Conservation (phyloP, 2,113 vertebrate species). For the Muntiacus muntjak region DNA sequence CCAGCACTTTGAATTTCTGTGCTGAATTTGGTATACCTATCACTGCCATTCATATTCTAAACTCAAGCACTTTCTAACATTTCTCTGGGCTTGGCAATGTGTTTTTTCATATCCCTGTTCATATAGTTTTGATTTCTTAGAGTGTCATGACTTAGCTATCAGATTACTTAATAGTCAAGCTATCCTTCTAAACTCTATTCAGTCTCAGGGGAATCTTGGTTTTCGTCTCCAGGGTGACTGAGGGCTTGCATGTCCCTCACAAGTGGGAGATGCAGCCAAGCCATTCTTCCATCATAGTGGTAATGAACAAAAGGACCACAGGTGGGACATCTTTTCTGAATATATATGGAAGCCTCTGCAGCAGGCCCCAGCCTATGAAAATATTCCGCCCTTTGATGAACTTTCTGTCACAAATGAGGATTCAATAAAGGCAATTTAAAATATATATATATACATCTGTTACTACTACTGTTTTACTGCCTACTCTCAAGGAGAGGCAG, state of each 20-base stretch:
- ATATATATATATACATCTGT: not conserved
- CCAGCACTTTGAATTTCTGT: not conserved
- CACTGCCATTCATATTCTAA: not conserved
- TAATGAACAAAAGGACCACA: not conserved
- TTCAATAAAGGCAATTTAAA: not conserved
- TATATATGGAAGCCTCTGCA: accelerated
- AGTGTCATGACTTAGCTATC: not conserved
- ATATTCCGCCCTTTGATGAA: not conserved
- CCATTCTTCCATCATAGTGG: not conserved
- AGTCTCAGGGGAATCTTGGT: not conserved
- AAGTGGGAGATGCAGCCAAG: not conserved
- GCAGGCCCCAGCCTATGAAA: not conserved
- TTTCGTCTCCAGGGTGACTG: not conserved
- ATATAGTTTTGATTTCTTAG: not conserved
- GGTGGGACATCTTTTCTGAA: accelerated
- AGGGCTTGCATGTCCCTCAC: accelerated
- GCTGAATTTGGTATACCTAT: not conserved
- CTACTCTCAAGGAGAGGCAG: not conserved
- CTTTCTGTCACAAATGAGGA: not conserved
- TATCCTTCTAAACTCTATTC: not conserved
- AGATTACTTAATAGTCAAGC: not conserved
- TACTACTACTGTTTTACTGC: not conserved
- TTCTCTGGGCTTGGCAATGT: not conserved
- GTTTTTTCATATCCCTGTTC: not conserved
- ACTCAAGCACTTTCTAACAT: not conserved